A percentile compares a stretch with the other conserved stretches of the same genome.
phyloP scores from a whole-genome alignment of 2,113 vertebrate species.

The Motacilla alba region DNA sequence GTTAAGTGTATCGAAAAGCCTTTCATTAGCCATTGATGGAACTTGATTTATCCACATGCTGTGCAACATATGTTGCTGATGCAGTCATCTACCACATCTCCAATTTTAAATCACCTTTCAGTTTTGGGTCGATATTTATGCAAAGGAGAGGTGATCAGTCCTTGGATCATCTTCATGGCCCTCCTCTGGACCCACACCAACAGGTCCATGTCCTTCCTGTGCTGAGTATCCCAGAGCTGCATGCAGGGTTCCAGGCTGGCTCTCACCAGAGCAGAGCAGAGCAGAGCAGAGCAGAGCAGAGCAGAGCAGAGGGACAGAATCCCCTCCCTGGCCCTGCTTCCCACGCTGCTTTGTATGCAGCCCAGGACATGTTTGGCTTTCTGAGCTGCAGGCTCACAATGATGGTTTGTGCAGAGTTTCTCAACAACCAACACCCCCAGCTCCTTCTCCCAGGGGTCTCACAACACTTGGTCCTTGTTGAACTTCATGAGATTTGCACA shows the following conservation, averaged over 20 bases:
- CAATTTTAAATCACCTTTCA: slow-evolving; percentile 20
- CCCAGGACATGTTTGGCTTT: background rate
- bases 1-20: slow-evolving; percentile 51
- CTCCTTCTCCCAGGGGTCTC: background rate
- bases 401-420: background rate
- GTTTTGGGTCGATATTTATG: background rate
- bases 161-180: background rate
- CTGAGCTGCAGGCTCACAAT: background rate
- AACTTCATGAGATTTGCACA: background rate
- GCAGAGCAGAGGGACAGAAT: background rate
- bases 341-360: background rate
- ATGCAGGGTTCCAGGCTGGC: background rate
- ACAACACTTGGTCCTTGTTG: background rate
- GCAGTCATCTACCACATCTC: background rate
- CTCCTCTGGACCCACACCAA: background rate
- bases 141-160: background rate
- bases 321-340: background rate
- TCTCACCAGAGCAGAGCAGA: background rate
- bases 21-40: slow-evolving; percentile 40
- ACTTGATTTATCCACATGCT: slow-evolving; percentile 54
- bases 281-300: no score
- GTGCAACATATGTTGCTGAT: background rate
- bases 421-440: background rate
- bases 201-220: accelerated
- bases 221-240: background rate